Conservation (phyloP, 2,888 invertebrate genomes). For the Morinoia aosen region DNA sequence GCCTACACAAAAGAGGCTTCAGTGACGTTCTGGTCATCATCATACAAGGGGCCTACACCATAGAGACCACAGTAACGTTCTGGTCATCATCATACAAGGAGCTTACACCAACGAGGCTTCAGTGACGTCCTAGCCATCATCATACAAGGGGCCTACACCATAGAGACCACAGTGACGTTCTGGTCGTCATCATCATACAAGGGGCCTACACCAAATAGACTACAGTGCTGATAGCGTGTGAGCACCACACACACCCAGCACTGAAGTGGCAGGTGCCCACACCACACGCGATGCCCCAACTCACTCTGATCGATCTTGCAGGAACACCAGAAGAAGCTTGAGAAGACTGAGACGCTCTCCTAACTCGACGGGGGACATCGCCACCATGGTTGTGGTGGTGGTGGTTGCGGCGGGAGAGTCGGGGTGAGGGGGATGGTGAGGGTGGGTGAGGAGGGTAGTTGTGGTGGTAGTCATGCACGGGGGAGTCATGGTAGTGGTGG, state of each 20-base stretch:
- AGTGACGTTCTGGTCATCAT: too few species aligned
- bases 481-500: constrained; percentile 73
- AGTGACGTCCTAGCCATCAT: too few species aligned
- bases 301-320: constrained; percentile 48
- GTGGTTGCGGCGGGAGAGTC: constrained; percentile 61
- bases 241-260: neutral
- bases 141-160: too few species aligned
- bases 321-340: constrained; percentile 65
- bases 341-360: constrained; percentile 66
- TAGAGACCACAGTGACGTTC: too few species aligned
- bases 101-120: too few species aligned
- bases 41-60: too few species aligned
- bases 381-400: constrained; percentile 58
- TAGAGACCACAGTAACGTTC: too few species aligned
- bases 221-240: too few species aligned
- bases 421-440: constrained; percentile 64
- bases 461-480: constrained; percentile 54
- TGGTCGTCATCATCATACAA: too few species aligned
- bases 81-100: too few species aligned
- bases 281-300: neutral
- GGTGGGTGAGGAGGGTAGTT: constrained; percentile 53
- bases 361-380: constrained; percentile 58
- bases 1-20: too few species aligned
- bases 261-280: neutral
- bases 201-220: too few species aligned